Evolutionary conservation across 2,888 invertebrate species (phyloP), one percentile per base, ranked within the genome.

Genomic region (Caenorhabditis sp.): DNA sequence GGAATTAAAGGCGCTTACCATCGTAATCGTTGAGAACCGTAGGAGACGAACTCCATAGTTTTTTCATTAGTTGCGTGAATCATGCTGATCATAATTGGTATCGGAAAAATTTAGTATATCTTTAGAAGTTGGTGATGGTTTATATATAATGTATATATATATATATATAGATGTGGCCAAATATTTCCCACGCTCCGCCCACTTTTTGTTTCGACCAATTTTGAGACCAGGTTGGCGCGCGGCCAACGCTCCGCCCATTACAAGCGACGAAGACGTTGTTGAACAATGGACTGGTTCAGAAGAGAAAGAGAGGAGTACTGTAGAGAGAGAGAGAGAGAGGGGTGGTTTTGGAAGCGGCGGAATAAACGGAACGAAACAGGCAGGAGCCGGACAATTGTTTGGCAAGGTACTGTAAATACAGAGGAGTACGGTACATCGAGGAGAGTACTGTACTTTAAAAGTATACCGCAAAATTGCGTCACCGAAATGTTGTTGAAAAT

Each of bases 161-260:
- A n/a, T 38, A 14, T 23, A 31, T 71, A 59, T 70, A 70, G 10
- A 38, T 36, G 31, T 49, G 23, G 54, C n/a, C 14, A 59, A 38
- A 20, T 43, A 36, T 56, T 65, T 65, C n/a, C n/a, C 60, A 64
- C 23, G 21, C 31, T 36, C 60, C 59, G 27, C 53, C 64, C 54
- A 7, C 59, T 52, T 23, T 53, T 59, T 61, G 61, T 60, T 57
- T 61, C 61, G 65, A 56, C 57, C 58, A 38, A 68, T 63, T 27
- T 36, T 36, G 65, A 67, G 71, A 71, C 63, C 71, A 71, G 23
- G 57, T 71, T 71, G 71, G 71, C 67, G 38, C 31, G 38, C 59
- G 54, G 71, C 71, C 71, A 71, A 67, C 27, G 17, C 43, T 49
- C 26, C 21, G 58, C 54, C 38, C 27, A n/a, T n/a, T n/a, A n/a